Evolutionary conservation across 2,888 invertebrate genomes (phyloP).

Genomic region (Dermolepida albohirtum): DNA sequence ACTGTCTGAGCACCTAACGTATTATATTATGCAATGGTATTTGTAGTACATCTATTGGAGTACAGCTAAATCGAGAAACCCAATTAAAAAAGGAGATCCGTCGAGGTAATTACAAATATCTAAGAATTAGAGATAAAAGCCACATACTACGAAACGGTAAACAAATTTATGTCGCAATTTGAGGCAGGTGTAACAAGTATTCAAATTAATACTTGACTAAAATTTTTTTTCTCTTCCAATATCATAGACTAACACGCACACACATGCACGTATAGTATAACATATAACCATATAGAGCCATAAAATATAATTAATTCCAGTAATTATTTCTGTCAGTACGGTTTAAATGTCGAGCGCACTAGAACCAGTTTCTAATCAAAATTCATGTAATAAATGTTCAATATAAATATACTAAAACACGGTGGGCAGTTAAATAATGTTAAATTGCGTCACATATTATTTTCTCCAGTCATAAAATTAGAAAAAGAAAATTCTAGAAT

Average conservation of each 20-base stretch:
- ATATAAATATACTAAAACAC: conserved; percentile 42
- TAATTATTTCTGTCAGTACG: conserved; percentile 49
- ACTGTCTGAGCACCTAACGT: no score
- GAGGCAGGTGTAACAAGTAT: conserved; percentile 38
- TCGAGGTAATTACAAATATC: conserved; percentile 33
- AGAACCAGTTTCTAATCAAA: conserved; percentile 50
- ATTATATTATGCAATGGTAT: conserved; percentile 16
- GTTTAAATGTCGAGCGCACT: conserved; percentile 45
- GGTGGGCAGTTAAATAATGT: conserved; percentile 34
- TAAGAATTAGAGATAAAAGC: conserved; percentile 31
- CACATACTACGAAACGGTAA: conserved; percentile 31
- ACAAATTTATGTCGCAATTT: conserved; percentile 39
- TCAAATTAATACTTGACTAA: conserved; percentile 40
- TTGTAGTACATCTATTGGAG: neutral
- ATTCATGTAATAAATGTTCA: conserved; percentile 50
- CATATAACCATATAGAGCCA: conserved; percentile 33
- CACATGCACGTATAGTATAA: neutral
- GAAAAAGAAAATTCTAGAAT: neutral
- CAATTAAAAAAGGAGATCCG: conserved; percentile 27
- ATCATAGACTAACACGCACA: neutral
- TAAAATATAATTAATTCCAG: conserved; percentile 47
- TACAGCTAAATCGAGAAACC: conserved; percentile 16
- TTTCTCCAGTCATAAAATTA: conserved; percentile 9
- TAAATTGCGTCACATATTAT: conserved; percentile 33
- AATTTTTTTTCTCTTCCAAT: conserved; percentile 29